Evolutionary conservation across 2,797 vertebrate species (phyloP), one percentile per base, ranked within the genome.

Genomic region (Poeciliopsis infans): DNA sequence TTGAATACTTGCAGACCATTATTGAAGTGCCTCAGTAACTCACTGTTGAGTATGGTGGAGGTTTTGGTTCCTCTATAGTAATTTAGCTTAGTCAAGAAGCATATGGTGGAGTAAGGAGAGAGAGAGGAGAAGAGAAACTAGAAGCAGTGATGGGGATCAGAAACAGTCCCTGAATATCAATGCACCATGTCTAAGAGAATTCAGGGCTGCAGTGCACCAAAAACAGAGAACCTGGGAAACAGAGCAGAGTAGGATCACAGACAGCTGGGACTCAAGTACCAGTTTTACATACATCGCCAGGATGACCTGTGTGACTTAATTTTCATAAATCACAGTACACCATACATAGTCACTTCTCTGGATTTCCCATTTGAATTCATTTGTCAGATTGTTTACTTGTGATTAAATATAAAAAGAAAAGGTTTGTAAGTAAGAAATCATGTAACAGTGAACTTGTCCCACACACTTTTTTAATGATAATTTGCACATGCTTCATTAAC

Each of bases 141-240:
- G 91, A 91, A 94, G 91, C 92, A 92, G 92, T 91, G 93, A 95
- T 94, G 95, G 91, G 92, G 93, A 95, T 94, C 93, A 95, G 94
- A 94, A 94, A 94, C 94, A 93, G 94, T 91, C 90, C 94, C 95
- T 95, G 97, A 97, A 98, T 97, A 97, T 96, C 96, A 98, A 98
- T 98, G 96, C 96, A 97, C 90, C 95, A 93, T 85, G 95, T 96
- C 95, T 95, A 83, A 88, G 87, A 89, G 80, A 96, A 95, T 94
- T 94, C 94, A 96, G 96, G 95, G 95, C 97, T 97, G 97, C 95
- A 98, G 97, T 98, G 97, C 97, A 98, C 97, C 97, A 98, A 97
- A 98, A 96, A 83, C 86, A 87, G 81, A 81, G 69, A 98, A 96
- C 86, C 87, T 90, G 83, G 82, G 76, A 92, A 87, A 87, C 88